phyloP scores from a whole-genome alignment of 2,888 invertebrate genomes.

The Euplagia quadripunctaria region DNA sequence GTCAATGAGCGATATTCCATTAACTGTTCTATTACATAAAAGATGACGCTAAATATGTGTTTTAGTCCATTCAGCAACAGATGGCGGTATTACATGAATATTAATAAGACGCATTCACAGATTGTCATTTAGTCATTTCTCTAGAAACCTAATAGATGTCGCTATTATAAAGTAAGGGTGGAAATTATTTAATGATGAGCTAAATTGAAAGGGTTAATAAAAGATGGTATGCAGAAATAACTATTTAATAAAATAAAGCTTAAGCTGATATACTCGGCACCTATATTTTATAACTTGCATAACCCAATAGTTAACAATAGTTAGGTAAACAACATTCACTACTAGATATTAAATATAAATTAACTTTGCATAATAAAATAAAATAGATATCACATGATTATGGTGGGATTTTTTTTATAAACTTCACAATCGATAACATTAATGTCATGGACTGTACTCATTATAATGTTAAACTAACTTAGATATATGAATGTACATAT shows the following conservation, averaged over 20 bases:
- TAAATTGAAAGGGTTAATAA: background rate
- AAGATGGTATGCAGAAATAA: conserved; percentile 32
- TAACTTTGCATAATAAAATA: conserved; percentile 26
- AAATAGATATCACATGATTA: conserved; percentile 61
- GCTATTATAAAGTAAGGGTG: background rate
- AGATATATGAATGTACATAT: background rate
- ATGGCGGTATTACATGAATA: conserved; percentile 48
- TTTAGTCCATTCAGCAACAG: conserved; percentile 58
- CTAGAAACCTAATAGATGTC: conserved; percentile 13
- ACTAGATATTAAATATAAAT: conserved; percentile 13
- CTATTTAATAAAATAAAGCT: conserved; percentile 47
- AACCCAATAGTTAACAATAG: conserved; percentile 32
- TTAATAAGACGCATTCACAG: background rate
- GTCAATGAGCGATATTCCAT: background rate
- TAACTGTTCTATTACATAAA: conserved; percentile 23
- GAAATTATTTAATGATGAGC: background rate
- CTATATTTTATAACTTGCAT: conserved; percentile 31
- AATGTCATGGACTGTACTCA: conserved; percentile 8
- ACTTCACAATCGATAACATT: conserved; percentile 5
- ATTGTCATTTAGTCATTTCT: accelerated
- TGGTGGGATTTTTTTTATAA: conserved; percentile 50
- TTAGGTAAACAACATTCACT: conserved; percentile 29
- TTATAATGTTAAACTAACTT: background rate
- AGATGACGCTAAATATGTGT: conserved; percentile 43
- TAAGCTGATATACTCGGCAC: conserved; percentile 28